These are phyloP conservation scores for Saguinus midas DNA, from an alignment of 2,113 vertebrate species.

Conservation along the genomic window DNA sequence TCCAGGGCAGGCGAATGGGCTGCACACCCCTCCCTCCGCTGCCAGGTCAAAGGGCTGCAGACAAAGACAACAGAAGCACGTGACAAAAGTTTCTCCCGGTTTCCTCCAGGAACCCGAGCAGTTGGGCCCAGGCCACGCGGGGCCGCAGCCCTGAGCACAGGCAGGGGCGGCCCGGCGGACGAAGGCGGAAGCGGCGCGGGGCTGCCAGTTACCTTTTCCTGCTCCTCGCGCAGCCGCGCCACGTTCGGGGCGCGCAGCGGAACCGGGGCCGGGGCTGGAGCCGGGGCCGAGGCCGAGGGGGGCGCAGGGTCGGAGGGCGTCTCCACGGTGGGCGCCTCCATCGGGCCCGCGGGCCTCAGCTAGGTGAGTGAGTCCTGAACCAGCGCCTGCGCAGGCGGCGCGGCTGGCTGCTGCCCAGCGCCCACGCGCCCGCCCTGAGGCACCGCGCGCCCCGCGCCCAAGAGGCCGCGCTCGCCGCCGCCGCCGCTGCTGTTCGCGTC, in stretches of 20 bases:
- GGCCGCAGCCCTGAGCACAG: too few relatives aligned
- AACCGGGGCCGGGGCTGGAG: conserved; percentile 20
- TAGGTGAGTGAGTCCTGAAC: conserved; percentile 93
- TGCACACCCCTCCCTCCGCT: background rate
- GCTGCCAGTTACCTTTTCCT: conserved; percentile 89
- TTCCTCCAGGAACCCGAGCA: background rate
- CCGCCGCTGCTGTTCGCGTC: conserved; percentile 85
- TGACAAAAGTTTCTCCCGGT: conserved; percentile 68
- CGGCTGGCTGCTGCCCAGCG: conserved; percentile 76
- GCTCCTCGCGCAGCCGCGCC: conserved; percentile 89
- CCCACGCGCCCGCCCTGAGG: conserved; percentile 69
- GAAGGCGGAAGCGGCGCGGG: background rate
- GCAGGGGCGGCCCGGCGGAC: background rate
- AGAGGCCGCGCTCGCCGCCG: conserved; percentile 75
- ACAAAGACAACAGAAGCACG: conserved; percentile 69
- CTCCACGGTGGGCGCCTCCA: conserved; percentile 60
- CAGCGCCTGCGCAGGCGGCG: conserved; percentile 92
- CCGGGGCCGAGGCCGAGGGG: background rate
- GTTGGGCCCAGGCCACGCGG: too few relatives aligned
- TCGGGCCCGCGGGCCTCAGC: conserved; percentile 28
- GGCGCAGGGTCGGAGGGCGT: background rate
- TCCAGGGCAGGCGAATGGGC: background rate
- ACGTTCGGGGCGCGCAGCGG: conserved; percentile 80
- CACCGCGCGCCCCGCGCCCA: conserved; percentile 50
- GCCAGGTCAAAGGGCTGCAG: conserved; percentile 44